Evolutionary conservation across 2,113 vertebrate genomes (phyloP), one percentile per base, ranked within the genome.

Genomic region (Neofelis nebulosa): DNA sequence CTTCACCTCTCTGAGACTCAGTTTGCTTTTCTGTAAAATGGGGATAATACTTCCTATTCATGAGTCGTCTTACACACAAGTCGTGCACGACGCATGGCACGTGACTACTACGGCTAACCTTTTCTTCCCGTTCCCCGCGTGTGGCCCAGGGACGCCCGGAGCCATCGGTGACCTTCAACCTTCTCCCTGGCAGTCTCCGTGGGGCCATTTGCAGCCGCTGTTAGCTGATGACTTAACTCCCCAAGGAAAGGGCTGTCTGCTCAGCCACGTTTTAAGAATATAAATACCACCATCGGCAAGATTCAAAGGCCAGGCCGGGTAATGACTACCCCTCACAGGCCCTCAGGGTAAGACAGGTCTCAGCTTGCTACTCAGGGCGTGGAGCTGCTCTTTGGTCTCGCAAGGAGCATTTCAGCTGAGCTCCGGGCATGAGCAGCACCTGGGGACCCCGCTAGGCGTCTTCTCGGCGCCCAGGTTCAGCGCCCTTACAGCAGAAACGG

Each of bases 231-330:
- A 71, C 94, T 27, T 45, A 50, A 79, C 48, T 78, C 63, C 71
- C 66, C 57, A 52, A 3, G 12, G 96, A 73, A 55, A 63, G 3
- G 61, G 71, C 81, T 84, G 79, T 57, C 90, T 92, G 83, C 89
- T 92, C 94, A 76, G 94, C 94, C 96, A 14, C 9, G 41, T 55
- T 66, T 91, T 69, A 48, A 91, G 92, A 74, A 91, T 38, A 10
- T 91, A 97, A 96, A 95, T 27, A 95, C 65, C 88, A 87, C 92
- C 76, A 50, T 29, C 14, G 6, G 63, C 92, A 38, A 80, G 73
- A 92, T 87, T 95, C 96, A 95, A 96, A 97, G 96, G 83, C 97
- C 41, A 61, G 71, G 63, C 48, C 38, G 7, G 66, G 92, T 92
- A 92, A 96, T 90, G 94, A 96, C 92, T 96, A 87, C 68, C 61